phyloP scores from a whole-genome alignment of 2,113 vertebrate genomes.

The Siphamia tubifer region DNA sequence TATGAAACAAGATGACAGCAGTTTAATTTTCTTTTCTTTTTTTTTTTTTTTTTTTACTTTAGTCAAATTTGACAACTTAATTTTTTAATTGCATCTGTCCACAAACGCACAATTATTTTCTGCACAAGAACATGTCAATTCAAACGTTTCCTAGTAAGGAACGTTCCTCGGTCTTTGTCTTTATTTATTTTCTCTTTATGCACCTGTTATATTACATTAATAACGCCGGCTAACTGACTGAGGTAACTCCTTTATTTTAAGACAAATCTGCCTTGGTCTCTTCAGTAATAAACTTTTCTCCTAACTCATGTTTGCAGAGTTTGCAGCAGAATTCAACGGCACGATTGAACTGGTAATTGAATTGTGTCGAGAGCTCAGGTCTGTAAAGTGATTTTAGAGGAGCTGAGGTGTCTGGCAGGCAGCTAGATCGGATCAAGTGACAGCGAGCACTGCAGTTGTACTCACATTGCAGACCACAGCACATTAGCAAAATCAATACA shows the following conservation, averaged over 20 bases:
- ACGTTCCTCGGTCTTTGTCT: no score
- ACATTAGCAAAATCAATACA: constrained; percentile 70
- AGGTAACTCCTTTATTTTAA: no score
- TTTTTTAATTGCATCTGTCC: no score
- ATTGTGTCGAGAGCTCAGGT: constrained; percentile 26
- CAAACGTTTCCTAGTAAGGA: no score
- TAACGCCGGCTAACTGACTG: no score
- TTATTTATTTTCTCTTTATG: no score
- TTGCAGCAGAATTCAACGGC: constrained; percentile 15
- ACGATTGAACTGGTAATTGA: constrained; percentile 19
- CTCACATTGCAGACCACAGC: constrained; percentile 68
- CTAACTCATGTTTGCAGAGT: constrained; percentile 17
- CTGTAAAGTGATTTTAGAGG: constrained; percentile 52
- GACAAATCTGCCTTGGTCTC: background rate
- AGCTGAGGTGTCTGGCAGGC: constrained; percentile 55
- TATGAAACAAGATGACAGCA: no score
- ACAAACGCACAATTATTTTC: no score
- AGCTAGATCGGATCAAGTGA: constrained; percentile 62
- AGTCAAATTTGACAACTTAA: no score
- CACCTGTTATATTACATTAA: no score
- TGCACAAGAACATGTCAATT: no score
- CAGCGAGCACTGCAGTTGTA: constrained; percentile 65
- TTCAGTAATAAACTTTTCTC: background rate
- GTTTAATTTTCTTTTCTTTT: background rate
- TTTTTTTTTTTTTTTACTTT: background rate